Evolutionary conservation across 2,888 invertebrate species (phyloP).

Genomic region (Agrilus mali): DNA sequence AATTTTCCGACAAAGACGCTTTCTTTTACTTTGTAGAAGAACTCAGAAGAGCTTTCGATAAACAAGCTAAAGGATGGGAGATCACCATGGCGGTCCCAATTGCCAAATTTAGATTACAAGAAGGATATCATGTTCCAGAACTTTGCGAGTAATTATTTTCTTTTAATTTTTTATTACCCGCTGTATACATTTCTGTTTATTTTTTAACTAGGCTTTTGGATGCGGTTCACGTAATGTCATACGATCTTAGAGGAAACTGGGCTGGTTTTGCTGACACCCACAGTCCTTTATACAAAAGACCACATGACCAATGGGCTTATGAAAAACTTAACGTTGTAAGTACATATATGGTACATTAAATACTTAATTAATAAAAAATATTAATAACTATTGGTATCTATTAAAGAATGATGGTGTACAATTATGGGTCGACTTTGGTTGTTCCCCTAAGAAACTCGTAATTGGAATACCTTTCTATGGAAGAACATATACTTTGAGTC

Average conservation of each 20-base stretch:
- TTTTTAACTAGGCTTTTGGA: conserved; percentile 52
- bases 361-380: background rate
- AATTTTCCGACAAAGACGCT: conserved; percentile 69
- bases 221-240: conserved; percentile 78
- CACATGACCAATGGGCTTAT: conserved; percentile 81
- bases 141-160: conserved; percentile 60
- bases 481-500: conserved; percentile 68
- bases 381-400: conserved; percentile 15
- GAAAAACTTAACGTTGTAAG: conserved; percentile 81
- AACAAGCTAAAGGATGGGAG: conserved; percentile 66
- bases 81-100: conserved; percentile 83
- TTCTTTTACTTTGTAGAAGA: conserved; percentile 77
- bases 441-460: conserved; percentile 73
- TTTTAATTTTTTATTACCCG: background rate
- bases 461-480: conserved; percentile 87
- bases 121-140: conserved; percentile 84
- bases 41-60: conserved; percentile 63
- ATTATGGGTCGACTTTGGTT: conserved; percentile 82
- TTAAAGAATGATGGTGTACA: conserved; percentile 71
- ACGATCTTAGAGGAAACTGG: conserved; percentile 80
- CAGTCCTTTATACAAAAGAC: conserved; percentile 73
- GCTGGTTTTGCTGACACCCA: conserved; percentile 84
- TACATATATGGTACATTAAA: conserved; percentile 17
- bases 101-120: conserved; percentile 74
- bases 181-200: background rate